Percentiles rank a stretch among this genome's conserved stretches.
phyloP scores from a whole-genome alignment of 2,797 vertebrate genomes.

The Macropodus opercularis region DNA sequence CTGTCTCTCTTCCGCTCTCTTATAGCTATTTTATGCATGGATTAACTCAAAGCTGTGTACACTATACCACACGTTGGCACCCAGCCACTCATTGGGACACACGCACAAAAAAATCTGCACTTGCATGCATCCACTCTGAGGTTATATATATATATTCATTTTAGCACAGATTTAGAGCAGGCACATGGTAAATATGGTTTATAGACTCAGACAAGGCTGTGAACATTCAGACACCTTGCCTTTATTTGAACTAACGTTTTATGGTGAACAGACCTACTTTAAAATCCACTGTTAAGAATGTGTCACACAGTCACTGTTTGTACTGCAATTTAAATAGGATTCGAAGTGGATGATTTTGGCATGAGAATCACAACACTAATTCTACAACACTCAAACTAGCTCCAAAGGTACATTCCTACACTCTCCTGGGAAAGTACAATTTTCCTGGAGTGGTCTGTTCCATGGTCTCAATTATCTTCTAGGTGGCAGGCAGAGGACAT shows the following conservation, averaged over 20 bases:
- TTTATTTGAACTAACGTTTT: slow-evolving; percentile 53
- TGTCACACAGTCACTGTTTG: slow-evolving; percentile 56
- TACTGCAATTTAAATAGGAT: slow-evolving; percentile 57
- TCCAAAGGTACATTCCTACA: slow-evolving; percentile 55
- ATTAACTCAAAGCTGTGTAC: slow-evolving; percentile 64
- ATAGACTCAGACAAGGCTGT: slow-evolving; percentile 40
- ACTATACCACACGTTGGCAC: slow-evolving; percentile 56
- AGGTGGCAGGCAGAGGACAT: slow-evolving; percentile 74
- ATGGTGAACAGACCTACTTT: slow-evolving; percentile 42
- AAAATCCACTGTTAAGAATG: slow-evolving; percentile 43
- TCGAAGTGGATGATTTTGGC: slow-evolving; percentile 64
- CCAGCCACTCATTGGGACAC: slow-evolving; percentile 44
- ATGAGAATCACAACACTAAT: slow-evolving; percentile 58
- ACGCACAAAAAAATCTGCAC: slow-evolving; percentile 26
- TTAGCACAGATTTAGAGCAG: slow-evolving; percentile 40
- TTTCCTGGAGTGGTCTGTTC: slow-evolving; percentile 71
- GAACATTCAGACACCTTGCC: slow-evolving; percentile 49
- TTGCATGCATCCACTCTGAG: slow-evolving; percentile 48
- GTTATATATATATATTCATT: slow-evolving; percentile 46
- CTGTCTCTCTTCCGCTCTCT: slow-evolving; percentile 28
- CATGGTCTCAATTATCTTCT: slow-evolving; percentile 77
- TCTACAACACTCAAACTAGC: slow-evolving; percentile 55
- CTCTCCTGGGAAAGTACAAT: slow-evolving; percentile 64
- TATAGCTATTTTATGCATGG: slow-evolving; percentile 65
- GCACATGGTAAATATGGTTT: slow-evolving; percentile 38